A percentile compares a stretch with the other conserved stretches of the same genome.
Conservation (phyloP, 2,888 invertebrate species). For the Trimorus sp. region DNA sequence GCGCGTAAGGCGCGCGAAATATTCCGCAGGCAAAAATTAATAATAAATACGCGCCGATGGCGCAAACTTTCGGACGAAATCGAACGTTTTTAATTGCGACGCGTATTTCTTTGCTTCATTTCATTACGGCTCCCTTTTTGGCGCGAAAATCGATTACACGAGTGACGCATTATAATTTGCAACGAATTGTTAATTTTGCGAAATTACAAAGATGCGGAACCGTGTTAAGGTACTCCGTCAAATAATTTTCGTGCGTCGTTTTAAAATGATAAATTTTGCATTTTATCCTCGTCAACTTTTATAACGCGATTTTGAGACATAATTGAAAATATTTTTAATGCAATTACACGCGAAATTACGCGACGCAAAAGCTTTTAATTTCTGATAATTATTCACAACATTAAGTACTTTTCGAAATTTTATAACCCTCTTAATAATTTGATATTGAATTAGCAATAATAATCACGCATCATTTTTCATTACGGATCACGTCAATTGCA, state of each 20-base stretch:
- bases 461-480: conserved; percentile 43
- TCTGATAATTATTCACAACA: conserved; percentile 52
- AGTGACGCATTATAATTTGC: conserved; percentile 28
- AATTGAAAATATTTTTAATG: conserved; percentile 57
- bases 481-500: conserved; percentile 31
- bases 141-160: conserved; percentile 21
- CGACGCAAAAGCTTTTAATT: conserved; percentile 55
- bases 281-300: conserved; percentile 47
- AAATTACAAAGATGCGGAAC: conserved; percentile 40
- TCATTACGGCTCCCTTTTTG: conserved; percentile 24
- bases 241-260: conserved; percentile 40
- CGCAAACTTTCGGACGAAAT: conserved; percentile 21
- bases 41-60: conserved; percentile 29
- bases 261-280: conserved; percentile 52
- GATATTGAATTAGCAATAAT: conserved; percentile 53
- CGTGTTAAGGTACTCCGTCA: conserved; percentile 37
- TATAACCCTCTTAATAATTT: conserved; percentile 41
- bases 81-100: too few species aligned
- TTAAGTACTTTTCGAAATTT: conserved; percentile 46
- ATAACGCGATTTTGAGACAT: conserved; percentile 47
- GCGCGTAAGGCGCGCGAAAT: conserved; percentile 32
- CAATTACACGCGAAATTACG: conserved; percentile 49
- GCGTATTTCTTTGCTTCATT: too few species aligned
- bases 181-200: conserved; percentile 39
- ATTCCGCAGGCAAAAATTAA: conserved; percentile 37